phyloP scores from a whole-genome alignment of 2,113 vertebrate genomes.

The Morone chrysops region DNA sequence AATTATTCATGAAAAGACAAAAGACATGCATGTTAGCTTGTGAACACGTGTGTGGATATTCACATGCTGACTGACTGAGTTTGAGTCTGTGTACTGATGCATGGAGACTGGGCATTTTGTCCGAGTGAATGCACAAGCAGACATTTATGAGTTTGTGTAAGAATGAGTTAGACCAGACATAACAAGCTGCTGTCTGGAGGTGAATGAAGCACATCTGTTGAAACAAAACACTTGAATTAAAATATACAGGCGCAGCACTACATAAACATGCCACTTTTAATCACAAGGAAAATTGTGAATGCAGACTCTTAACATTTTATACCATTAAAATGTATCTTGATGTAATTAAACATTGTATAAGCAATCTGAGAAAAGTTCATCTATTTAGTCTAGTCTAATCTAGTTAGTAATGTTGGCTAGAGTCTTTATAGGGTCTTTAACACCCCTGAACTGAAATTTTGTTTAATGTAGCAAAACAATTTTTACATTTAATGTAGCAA shows the following conservation, averaged over 20 bases:
- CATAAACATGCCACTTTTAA: constrained; percentile 40
- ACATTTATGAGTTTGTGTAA: constrained; percentile 43
- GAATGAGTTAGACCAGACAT: constrained; percentile 10
- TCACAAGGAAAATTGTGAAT: neutral
- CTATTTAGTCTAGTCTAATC: too few relatives aligned
- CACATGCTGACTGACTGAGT: neutral
- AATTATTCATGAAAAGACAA: constrained; percentile 33
- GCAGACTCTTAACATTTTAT: neutral
- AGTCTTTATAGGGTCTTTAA: neutral
- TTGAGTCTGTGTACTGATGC: constrained; percentile 27
- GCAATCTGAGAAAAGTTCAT: neutral
- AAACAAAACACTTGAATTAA: constrained; percentile 40
- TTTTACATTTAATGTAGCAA: neutral
- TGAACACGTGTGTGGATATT: neutral
- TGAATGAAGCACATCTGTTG: constrained; percentile 47
- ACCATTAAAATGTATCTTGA: constrained; percentile 6
- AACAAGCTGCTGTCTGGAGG: constrained; percentile 15
- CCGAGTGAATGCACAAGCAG: neutral
- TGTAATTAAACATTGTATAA: constrained; percentile 21
- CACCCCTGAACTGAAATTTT: neutral
- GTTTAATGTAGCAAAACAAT: too few relatives aligned
- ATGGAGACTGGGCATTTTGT: neutral
- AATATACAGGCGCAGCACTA: neutral
- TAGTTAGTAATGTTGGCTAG: neutral
- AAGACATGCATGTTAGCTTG: neutral